A percentile compares a stretch with the other conserved stretches of the same genome.
Conservation (phyloP, 2,113 vertebrate genomes). For the Arothron firmamentum region DNA sequence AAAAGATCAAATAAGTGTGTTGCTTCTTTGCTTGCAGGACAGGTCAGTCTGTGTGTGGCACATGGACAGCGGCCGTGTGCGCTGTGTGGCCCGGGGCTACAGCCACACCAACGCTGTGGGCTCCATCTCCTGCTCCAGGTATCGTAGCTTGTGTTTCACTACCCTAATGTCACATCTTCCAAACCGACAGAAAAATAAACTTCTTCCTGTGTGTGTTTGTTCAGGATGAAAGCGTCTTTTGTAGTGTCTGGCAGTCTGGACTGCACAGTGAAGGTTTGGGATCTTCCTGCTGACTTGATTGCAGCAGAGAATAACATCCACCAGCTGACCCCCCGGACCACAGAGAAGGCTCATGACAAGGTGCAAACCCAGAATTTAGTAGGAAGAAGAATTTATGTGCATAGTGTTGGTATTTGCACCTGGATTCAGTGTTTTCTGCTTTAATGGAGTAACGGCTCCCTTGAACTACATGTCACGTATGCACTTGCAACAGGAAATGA, state of each 20-base stretch:
- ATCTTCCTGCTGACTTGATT: conserved; percentile 72
- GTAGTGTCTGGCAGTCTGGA: conserved; percentile 92
- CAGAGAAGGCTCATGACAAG: conserved; percentile 88
- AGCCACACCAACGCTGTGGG: conserved; percentile 86
- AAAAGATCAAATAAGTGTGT: not conserved
- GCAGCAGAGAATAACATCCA: conserved; percentile 35
- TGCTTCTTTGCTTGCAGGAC: conserved; percentile 75
- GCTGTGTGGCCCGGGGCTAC: conserved; percentile 82
- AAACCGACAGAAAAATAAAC: not conserved
- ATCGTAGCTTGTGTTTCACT: conserved; percentile 16
- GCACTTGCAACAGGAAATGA: no score
- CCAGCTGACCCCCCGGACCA: conserved; percentile 73
- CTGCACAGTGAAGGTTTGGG: conserved; percentile 92
- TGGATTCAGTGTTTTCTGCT: no score
- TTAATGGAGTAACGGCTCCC: no score
- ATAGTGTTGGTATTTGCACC: no score
- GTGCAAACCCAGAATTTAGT: conserved; percentile 52
- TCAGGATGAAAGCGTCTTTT: conserved; percentile 86
- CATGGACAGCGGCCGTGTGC: conserved; percentile 80
- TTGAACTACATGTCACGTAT: no score
- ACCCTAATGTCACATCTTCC: not conserved
- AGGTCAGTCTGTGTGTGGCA: conserved; percentile 85
- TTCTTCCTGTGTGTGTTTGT: conserved; percentile 12
- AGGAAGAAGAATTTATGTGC: not conserved
- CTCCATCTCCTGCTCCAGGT: conserved; percentile 89